A percentile compares a stretch with the other conserved stretches of the same genome.
These are phyloP conservation scores for Sericinus montela DNA, from an alignment of 2,888 invertebrate species.

Conservation along the genomic window DNA sequence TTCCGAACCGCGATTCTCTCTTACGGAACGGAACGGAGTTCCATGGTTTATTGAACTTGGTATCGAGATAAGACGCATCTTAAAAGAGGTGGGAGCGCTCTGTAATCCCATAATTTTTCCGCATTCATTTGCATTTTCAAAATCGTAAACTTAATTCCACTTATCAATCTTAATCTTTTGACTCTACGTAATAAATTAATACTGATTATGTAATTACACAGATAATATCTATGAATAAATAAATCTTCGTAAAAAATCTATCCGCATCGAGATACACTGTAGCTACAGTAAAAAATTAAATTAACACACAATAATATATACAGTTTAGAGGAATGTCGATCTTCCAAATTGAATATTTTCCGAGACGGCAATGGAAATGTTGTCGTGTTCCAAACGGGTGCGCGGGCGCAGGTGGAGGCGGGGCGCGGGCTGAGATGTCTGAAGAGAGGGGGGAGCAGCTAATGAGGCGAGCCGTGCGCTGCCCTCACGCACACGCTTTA, in stretches of 20 bases:
- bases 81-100: conserved; percentile 52
- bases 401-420: conserved; percentile 40
- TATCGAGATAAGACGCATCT: conserved; percentile 56
- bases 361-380: conserved; percentile 68
- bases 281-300: conserved; percentile 19
- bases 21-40: conserved; percentile 37
- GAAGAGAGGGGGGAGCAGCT: conserved; percentile 44
- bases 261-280: too few species aligned
- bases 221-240: too few species aligned
- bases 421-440: conserved; percentile 17
- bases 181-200: too few species aligned
- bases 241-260: too few species aligned
- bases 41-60: conserved; percentile 69
- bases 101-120: conserved; percentile 57
- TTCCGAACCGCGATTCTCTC: conserved; percentile 53
- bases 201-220: too few species aligned
- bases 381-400: conserved; percentile 59
- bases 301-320: conserved; percentile 63
- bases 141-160: conserved; percentile 45
- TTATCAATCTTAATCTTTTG: too few species aligned
- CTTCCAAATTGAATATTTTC: conserved; percentile 71
- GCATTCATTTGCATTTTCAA: conserved; percentile 52
- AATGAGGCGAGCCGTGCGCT: conserved; percentile 65
- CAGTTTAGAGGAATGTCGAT: conserved; percentile 30
- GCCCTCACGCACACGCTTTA: conserved; percentile 59